Evolutionary conservation across 35 echinoderm and acorn worm species (phyloP), one percentile per base, ranked within the genome.

Genomic region (Apostichopus californicus): DNA sequence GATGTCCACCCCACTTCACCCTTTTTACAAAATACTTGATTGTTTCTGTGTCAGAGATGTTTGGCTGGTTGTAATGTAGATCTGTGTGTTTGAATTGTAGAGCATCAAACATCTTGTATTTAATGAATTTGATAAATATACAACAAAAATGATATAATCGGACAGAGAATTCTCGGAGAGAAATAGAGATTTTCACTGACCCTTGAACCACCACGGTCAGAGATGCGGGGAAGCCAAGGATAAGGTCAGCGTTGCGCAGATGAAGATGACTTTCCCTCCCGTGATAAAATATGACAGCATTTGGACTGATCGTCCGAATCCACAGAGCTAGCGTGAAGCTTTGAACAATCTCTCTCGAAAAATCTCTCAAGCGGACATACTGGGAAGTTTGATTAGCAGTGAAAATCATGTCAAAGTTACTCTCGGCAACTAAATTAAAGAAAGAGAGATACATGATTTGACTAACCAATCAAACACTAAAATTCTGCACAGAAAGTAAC

Each of bases 381-480:
- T 90, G 88, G 24, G 68, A 18, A 25, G 88, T 73, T 54, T 78
- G 65, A 46, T 90, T 78, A 18, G 88, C 88, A 12, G 88, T 90
- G 73, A 90, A 90, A 34, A 90, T 61, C 88, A 90, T 90, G 88
- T 90, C 88, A 90, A 90, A 90, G 88, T 90, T 90, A 77, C 88
- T 90, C 68, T 90, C 68, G 17, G 73, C 73, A 25, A 78, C 88
- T 90, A 77, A 55, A 77, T 17, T 10, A 90, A 55, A 77, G 12
- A 73, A 73, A 77, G 54, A 56, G 5, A 77, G 64, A 13, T 9
- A 87, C 6, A 9, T 68, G 64, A 11, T 14, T 14, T 68, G 11
- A 68, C 64, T 68, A 5, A 68, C 11, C 64, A 68, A 68, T 3
- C 34, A 46, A 46, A 46, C 34, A 46, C 34, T 46, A 46, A 46